Percentiles rank a stretch among this genome's conserved stretches.
phyloP scores from a whole-genome alignment of 2,797 vertebrate genomes.

The Glyptemys insculpta region DNA sequence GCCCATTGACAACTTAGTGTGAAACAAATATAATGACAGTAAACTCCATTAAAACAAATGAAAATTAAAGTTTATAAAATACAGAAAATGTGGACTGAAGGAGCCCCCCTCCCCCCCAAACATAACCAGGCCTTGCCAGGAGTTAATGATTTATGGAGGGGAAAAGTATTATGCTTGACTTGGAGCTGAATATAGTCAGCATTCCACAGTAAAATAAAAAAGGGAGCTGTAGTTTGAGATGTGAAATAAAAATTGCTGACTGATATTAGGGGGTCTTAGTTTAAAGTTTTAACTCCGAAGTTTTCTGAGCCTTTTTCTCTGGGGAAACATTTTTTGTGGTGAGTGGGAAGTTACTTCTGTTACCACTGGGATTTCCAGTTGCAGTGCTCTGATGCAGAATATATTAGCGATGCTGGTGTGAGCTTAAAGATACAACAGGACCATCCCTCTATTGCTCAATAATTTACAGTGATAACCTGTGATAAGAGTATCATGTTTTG shows the following conservation, averaged over 20 bases:
- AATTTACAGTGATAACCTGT: not conserved
- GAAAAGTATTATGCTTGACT: not conserved
- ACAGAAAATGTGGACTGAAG: not conserved
- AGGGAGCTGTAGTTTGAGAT: not conserved
- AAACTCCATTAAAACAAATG: not conserved
- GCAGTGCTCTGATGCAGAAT: not conserved
- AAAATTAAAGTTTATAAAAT: not conserved
- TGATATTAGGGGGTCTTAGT: not conserved
- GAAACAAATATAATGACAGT: rapidly evolving
- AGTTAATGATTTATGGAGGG: not conserved
- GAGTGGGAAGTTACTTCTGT: not conserved
- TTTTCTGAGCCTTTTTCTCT: not conserved
- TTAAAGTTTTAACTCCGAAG: not conserved
- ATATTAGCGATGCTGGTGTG: not conserved
- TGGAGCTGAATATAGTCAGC: not conserved
- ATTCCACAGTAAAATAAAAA: not conserved
- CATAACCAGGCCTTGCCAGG: not conserved
- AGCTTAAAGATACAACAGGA: not conserved
- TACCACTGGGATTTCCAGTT: not conserved
- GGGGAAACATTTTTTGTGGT: not conserved
- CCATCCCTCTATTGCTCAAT: not conserved
- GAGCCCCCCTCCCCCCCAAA: not conserved
- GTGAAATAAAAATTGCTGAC: not conserved
- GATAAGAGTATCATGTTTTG: not conserved
- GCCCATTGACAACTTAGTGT: not conserved